phyloP scores from a whole-genome alignment of 2,113 vertebrate genomes.

The Pteruthius melanotis region DNA sequence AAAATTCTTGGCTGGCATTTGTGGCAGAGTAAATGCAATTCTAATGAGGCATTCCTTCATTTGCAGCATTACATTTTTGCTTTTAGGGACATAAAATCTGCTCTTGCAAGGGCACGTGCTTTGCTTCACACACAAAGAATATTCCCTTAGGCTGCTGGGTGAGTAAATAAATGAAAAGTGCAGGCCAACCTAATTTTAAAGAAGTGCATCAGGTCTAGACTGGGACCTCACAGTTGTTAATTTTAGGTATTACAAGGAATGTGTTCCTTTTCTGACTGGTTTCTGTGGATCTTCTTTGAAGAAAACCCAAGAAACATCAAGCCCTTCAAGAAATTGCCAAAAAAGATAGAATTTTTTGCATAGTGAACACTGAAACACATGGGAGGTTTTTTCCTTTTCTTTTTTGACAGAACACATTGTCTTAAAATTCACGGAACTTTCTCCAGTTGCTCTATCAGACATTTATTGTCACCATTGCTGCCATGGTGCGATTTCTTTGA shows the following conservation, averaged over 20 bases:
- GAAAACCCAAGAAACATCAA: slow-evolving; percentile 7
- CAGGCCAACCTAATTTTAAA: slow-evolving; percentile 31
- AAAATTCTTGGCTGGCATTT: background rate
- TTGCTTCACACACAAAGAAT: background rate
- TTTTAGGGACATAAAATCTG: slow-evolving; percentile 27
- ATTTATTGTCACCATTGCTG: background rate
- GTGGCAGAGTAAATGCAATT: background rate
- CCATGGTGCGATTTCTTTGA: background rate
- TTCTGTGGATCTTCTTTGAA: slow-evolving; percentile 16
- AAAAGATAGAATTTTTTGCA: background rate
- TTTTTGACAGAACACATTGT: background rate
- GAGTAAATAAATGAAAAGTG: slow-evolving; percentile 27
- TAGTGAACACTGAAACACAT: background rate
- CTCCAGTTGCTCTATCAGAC: background rate
- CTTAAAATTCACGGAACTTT: background rate
- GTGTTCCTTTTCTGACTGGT: background rate
- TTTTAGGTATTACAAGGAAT: background rate
- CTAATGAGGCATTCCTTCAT: slow-evolving; percentile 20
- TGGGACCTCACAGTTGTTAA: background rate
- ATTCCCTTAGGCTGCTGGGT: slow-evolving; percentile 12
- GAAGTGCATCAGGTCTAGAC: slow-evolving; percentile 1
- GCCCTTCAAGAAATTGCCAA: background rate
- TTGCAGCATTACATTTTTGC: background rate
- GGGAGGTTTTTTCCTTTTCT: background rate
- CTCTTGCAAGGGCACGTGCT: slow-evolving; percentile 22